Evolutionary conservation across 2,113 vertebrate species (phyloP).

Genomic region (Tupaia tana): DNA sequence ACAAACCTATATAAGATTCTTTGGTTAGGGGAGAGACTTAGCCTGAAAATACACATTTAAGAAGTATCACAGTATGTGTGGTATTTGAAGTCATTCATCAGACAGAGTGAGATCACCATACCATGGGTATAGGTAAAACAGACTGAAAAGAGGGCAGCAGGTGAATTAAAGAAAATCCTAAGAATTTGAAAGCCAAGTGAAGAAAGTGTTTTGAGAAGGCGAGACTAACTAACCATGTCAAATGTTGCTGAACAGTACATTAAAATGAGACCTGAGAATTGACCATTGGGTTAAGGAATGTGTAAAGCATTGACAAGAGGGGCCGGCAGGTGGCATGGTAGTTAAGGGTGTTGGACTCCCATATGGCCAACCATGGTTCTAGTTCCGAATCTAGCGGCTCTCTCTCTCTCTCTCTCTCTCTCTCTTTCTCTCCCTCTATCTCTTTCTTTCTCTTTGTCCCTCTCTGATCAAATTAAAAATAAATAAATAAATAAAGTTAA

Average conservation of each 20-base stretch:
- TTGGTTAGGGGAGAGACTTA: background rate
- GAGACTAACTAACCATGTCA: background rate
- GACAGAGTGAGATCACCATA: background rate
- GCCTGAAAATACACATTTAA: background rate
- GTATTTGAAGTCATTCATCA: background rate
- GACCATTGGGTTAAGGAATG: background rate
- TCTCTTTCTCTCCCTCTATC: too few species aligned
- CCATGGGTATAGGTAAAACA: background rate
- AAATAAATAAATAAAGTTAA: too few species aligned
- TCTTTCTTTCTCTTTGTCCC: too few species aligned
- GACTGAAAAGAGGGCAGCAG: background rate
- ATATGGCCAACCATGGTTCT: too few species aligned
- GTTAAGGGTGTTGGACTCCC: too few species aligned
- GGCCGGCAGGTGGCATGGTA: too few species aligned
- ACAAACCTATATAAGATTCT: background rate
- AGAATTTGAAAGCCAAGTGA: background rate
- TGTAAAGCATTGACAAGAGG: background rate
- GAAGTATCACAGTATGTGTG: background rate
- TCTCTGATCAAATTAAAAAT: too few species aligned
- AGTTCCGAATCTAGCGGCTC: too few species aligned
- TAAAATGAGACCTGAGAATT: background rate
- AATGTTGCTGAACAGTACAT: background rate
- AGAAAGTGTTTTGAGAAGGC: background rate
- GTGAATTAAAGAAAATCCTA: background rate
- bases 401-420: too few species aligned